A percentile compares a stretch with the other conserved stretches of the same genome.
phyloP scores from a whole-genome alignment of 2,113 vertebrate genomes.

The Apteryx mantelli region DNA sequence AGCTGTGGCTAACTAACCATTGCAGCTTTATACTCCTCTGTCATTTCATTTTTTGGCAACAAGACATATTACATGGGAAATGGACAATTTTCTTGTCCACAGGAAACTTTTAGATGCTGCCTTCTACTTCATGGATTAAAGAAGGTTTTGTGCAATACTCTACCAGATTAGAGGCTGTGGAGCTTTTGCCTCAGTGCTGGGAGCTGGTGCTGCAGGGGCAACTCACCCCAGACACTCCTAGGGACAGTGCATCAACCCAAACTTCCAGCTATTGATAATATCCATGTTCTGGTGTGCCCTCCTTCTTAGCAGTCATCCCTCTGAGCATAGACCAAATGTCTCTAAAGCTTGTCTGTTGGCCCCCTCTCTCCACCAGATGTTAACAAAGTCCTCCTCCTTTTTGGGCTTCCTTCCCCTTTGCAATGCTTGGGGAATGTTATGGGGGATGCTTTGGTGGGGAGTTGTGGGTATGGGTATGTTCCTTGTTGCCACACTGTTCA shows the following conservation, averaged over 20 bases:
- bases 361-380: not conserved
- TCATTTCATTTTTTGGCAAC: not conserved
- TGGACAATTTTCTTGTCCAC: not conserved
- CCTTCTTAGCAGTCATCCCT: not conserved
- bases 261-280: not conserved
- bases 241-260: not conserved
- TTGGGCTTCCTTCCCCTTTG: not conserved
- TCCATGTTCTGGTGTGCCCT: not conserved
- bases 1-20: not conserved
- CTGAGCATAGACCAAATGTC: not conserved
- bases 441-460: not conserved
- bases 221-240: rapidly evolving
- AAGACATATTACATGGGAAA: not conserved
- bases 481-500: not conserved
- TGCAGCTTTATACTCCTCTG: not conserved
- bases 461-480: not conserved
- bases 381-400: not conserved
- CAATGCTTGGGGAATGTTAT: not conserved
- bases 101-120: not conserved
- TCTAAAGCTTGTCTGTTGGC: not conserved
- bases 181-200: not conserved
- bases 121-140: not conserved
- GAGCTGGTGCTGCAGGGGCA: not conserved
- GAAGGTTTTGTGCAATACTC: not conserved
- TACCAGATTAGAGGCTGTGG: not conserved